These are phyloP conservation scores for Ceyx cyanopectus DNA, from an alignment of 2,113 vertebrate species.

Conservation along the genomic window DNA sequence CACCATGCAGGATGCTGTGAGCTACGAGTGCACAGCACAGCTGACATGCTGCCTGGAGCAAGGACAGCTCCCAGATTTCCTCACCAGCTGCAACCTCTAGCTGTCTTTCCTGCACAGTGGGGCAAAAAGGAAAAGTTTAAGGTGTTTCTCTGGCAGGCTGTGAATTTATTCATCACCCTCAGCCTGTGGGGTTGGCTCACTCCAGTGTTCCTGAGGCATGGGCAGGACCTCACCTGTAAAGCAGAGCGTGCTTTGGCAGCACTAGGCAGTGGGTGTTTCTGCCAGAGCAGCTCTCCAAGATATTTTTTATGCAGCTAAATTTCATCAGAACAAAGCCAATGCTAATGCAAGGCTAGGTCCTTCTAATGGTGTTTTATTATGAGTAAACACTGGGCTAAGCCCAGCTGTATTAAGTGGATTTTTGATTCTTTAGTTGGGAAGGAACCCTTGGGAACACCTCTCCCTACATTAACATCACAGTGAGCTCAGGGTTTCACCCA, in stretches of 20 bases:
- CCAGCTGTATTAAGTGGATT: conserved; percentile 3
- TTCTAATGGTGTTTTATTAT: conserved; percentile 39
- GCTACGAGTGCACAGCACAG: rapidly evolving
- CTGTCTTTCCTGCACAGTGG: not conserved
- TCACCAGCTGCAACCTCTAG: not conserved
- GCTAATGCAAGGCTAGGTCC: not conserved
- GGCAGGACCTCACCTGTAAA: not conserved
- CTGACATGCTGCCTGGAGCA: rapidly evolving
- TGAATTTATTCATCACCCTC: not conserved
- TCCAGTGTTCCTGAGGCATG: not conserved
- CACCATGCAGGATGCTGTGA: not conserved
- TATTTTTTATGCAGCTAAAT: not conserved
- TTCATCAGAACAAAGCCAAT: conserved; percentile 9
- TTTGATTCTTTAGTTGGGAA: not conserved
- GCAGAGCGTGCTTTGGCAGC: not conserved
- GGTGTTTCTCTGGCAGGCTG: not conserved
- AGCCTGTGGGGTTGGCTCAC: not conserved
- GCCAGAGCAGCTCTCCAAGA: not conserved
- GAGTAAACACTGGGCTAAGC: conserved; percentile 39
- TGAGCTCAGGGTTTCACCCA: not conserved
- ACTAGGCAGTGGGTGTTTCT: not conserved
- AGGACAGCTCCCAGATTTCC: not conserved
- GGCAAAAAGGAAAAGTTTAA: not conserved
- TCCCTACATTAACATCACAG: not conserved
- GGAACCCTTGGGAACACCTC: not conserved